Conservation (phyloP, 1,140 invertebrate genomes). For the Bombyx mori region ASM3026992v2 NC_085123.1:8198501-8199000, state of each 20-base stretch:
- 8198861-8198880: too few species aligned
- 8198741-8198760: too few species aligned
- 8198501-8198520: too few species aligned
- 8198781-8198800: too few species aligned
- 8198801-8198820: too few species aligned
- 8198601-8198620: slow-evolving; percentile 47
- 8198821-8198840: too few species aligned
- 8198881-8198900: too few species aligned
- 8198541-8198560: slow-evolving; percentile 5
- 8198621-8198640: slow-evolving; percentile 26
- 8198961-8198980: slow-evolving; percentile 55
- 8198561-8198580: slow-evolving; percentile 34
- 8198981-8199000: slow-evolving; percentile 37
- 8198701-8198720: too few species aligned
- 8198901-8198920: too few species aligned
- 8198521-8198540: background rate
- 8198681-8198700: background rate
- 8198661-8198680: slow-evolving; percentile 16
- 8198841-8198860: too few species aligned
- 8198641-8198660: slow-evolving; percentile 32
- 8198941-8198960: slow-evolving; percentile 36
- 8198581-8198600: slow-evolving; percentile 61
- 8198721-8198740: background rate
- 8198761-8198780: too few species aligned
- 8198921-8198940: too few species aligned